Conservation (phyloP, 2,797 vertebrate genomes). For the Oryzias dopingdopingensis region DNA sequence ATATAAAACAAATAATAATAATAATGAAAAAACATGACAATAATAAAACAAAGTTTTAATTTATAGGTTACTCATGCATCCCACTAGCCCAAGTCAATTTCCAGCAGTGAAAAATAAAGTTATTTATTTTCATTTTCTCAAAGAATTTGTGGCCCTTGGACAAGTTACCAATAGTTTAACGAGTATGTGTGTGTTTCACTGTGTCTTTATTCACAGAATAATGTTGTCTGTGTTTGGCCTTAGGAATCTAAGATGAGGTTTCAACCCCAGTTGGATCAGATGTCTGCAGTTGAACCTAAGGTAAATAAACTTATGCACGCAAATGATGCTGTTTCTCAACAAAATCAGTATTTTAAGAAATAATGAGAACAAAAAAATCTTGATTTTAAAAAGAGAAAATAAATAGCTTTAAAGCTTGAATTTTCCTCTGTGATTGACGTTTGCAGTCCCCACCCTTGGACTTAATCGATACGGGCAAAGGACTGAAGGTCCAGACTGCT, state of each 20-base stretch:
- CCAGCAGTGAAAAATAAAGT: conserved; percentile 10
- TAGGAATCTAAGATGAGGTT: conserved; percentile 73
- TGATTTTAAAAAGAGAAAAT: neutral
- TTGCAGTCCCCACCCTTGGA: conserved; percentile 75
- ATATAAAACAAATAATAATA: too few relatives aligned
- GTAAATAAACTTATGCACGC: conserved; percentile 39
- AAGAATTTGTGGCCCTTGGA: conserved; percentile 53
- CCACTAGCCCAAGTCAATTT: conserved; percentile 16
- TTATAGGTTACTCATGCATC: conserved; percentile 1
- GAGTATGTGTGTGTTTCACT: neutral
- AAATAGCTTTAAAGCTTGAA: neutral
- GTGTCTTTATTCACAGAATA: neutral
- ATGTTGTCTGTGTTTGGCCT: neutral
- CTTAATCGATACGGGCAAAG: conserved; percentile 80
- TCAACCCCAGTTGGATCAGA: conserved; percentile 76
- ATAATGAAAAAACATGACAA: too few relatives aligned
- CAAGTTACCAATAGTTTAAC: conserved; percentile 19
- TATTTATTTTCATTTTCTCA: conserved; percentile 56
- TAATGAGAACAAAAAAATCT: neutral
- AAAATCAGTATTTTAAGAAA: too few relatives aligned
- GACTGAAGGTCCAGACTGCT: conserved; percentile 79
- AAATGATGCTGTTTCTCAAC: too few relatives aligned
- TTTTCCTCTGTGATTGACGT: conserved; percentile 13
- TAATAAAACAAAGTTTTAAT: too few relatives aligned
- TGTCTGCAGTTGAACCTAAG: conserved; percentile 57